Evolutionary conservation across 1,140 invertebrate genomes (phyloP).

Genomic region (Musca domestica): DNA sequence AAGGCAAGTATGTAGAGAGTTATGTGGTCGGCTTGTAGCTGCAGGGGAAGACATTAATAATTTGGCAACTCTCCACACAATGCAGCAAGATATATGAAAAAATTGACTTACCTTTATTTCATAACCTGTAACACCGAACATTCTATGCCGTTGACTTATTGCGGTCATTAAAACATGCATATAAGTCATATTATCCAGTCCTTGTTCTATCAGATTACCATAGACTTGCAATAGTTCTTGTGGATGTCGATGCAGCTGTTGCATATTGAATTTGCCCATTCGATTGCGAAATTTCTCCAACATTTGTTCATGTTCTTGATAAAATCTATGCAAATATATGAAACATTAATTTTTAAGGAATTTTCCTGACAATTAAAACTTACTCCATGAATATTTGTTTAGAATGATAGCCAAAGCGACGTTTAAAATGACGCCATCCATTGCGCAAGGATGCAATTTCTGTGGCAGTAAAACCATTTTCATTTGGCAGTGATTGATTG

Average conservation of each 20-base stretch:
- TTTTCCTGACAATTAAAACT: background rate
- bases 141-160: background rate
- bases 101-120: conserved; percentile 19
- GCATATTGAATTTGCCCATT: background rate
- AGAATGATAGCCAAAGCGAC: background rate
- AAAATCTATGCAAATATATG: conserved; percentile 16
- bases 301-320: background rate
- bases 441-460: conserved; percentile 12
- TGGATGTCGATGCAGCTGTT: conserved; percentile 3
- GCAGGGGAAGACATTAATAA: background rate
- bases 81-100: background rate
- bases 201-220: conserved; percentile 12
- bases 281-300: conserved; percentile 20
- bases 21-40: conserved; percentile 32
- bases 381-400: conserved; percentile 20
- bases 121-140: background rate
- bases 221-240: background rate
- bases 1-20: conserved; percentile 28
- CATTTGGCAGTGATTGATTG: background rate
- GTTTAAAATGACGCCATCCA: conserved; percentile 12
- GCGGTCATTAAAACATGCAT: conserved; percentile 13
- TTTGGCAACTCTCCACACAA: background rate
- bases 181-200: conserved; percentile 8
- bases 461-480: background rate
- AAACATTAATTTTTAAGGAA: background rate